phyloP scores from a whole-genome alignment of 2,113 vertebrate genomes.

The Laticauda colubrina region DNA sequence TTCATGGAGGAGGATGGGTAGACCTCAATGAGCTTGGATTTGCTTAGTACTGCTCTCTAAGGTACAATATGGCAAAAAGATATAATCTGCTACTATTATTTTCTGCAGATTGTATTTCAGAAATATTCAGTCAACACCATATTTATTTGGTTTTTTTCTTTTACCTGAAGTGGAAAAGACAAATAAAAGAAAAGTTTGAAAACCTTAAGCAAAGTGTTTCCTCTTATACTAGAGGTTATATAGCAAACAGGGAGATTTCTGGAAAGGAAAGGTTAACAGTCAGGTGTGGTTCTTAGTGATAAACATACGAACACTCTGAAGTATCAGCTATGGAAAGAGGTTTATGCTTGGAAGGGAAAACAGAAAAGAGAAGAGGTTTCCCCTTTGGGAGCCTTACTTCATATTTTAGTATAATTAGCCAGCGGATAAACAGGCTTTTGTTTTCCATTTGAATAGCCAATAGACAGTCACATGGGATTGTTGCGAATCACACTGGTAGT shows the following conservation, averaged over 20 bases:
- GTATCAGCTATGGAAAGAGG: constrained; percentile 7
- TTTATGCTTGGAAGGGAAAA: constrained; percentile 50
- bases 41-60: neutral
- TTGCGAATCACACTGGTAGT: constrained; percentile 49
- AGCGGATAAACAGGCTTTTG: constrained; percentile 59
- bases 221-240: neutral
- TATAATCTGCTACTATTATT: neutral
- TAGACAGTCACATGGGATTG: constrained; percentile 45
- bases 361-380: constrained; percentile 35
- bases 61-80: neutral
- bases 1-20: neutral
- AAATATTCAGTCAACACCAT: neutral
- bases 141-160: constrained; percentile 22
- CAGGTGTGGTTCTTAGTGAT: constrained; percentile 27
- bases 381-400: constrained; percentile 49
- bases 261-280: constrained; percentile 30
- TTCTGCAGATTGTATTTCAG: neutral
- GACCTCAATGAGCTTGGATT: neutral
- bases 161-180: constrained; percentile 32
- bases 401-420: constrained; percentile 51
- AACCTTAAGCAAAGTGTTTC: constrained; percentile 23
- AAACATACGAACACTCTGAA: constrained; percentile 30
- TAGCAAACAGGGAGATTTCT: neutral
- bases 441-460: constrained; percentile 56
- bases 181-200: constrained; percentile 31